phyloP scores from a whole-genome alignment of 2,797 vertebrate species.

The Cossypha heuglini region DNA sequence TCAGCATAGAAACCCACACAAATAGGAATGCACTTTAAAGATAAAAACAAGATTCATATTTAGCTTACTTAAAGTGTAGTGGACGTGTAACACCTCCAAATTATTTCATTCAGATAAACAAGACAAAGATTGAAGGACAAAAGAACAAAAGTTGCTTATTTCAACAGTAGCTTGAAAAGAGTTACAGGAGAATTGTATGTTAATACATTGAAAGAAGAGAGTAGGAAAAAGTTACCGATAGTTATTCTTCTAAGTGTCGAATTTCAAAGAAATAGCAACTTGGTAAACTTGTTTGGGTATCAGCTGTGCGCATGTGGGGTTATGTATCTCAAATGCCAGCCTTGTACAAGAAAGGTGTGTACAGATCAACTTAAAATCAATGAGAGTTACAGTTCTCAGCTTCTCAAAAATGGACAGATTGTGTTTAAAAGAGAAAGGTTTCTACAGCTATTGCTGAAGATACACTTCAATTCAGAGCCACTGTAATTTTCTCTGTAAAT shows the following conservation, averaged over 20 bases:
- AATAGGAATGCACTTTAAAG: background rate
- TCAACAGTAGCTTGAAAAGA: background rate
- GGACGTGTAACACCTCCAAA: background rate
- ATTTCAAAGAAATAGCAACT: background rate
- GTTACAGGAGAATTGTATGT: background rate
- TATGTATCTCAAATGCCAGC: background rate
- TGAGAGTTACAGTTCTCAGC: background rate
- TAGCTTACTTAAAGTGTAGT: background rate
- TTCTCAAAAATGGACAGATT: background rate
- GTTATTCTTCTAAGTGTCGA: background rate
- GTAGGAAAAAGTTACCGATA: background rate
- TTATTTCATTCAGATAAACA: background rate
- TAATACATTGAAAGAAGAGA: background rate
- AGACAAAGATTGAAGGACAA: background rate
- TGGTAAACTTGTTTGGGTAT: background rate
- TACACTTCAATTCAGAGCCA: background rate
- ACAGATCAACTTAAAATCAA: background rate
- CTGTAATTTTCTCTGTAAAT: background rate
- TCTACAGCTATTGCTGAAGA: background rate
- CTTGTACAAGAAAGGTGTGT: background rate
- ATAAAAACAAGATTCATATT: background rate
- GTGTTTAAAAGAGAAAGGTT: background rate
- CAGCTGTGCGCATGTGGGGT: background rate
- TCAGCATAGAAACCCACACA: background rate
- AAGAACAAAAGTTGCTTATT: background rate